Percentiles rank a stretch among this genome's conserved stretches.
Evolutionary conservation across 2,888 invertebrate species (phyloP).

Genomic region (Tenodera sinensis): DNA sequence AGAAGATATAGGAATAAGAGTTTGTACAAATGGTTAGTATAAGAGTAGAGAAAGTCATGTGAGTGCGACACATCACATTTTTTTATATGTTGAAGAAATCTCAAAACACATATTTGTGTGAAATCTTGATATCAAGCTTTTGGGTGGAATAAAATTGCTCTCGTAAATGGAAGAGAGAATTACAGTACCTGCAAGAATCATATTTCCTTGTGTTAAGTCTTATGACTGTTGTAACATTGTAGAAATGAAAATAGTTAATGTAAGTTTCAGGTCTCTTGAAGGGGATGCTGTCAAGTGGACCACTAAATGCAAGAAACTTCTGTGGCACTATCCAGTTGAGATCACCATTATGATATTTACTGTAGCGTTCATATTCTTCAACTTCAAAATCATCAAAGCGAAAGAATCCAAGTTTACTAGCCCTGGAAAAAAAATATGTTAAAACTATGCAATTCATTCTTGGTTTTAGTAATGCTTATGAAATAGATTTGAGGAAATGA

Average conservation of each 20-base stretch:
- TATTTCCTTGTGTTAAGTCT: conserved; percentile 81
- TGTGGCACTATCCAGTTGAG: conserved; percentile 76
- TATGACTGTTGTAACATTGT: conserved; percentile 76
- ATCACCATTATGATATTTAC: conserved; percentile 81
- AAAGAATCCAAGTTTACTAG: conserved; percentile 69
- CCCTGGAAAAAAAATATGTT: conserved; percentile 42
- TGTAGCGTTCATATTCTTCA: conserved; percentile 77
- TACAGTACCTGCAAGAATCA: conserved; percentile 49
- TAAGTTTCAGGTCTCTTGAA: conserved; percentile 74
- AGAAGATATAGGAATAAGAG: too few species aligned
- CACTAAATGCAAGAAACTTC: conserved; percentile 82
- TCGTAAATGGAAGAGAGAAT: too few species aligned
- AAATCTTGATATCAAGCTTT: too few species aligned
- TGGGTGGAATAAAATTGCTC: too few species aligned
- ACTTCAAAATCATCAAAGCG: conserved; percentile 79
- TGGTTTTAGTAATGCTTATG: background rate
- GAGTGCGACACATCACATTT: too few species aligned
- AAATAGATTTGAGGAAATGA: background rate
- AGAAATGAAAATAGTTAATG: conserved; percentile 75
- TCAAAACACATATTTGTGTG: too few species aligned
- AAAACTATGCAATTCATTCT: too few species aligned
- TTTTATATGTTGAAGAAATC: too few species aligned
- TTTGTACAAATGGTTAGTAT: too few species aligned
- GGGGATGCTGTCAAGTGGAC: conserved; percentile 62
- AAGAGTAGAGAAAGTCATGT: too few species aligned